phyloP scores from a whole-genome alignment of 1,140 invertebrate genomes.

The Magallana ariakensis region DNA sequence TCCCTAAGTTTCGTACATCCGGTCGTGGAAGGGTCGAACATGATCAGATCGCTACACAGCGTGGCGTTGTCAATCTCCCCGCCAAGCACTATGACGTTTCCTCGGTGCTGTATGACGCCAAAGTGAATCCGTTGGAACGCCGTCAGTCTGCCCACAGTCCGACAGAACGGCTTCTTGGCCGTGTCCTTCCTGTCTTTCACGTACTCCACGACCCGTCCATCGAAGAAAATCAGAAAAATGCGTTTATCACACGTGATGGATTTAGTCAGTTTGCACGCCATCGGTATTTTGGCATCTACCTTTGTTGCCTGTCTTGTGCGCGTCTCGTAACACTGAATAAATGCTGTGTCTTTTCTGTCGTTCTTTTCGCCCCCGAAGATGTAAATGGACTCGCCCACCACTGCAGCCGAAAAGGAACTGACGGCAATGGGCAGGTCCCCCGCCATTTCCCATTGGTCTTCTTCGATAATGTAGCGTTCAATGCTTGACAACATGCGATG shows the following conservation, averaged over 20 bases:
- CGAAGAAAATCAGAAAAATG: constrained; percentile 72
- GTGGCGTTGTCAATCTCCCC: constrained; percentile 69
- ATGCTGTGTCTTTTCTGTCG: constrained; percentile 68
- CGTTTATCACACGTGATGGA: constrained; percentile 67
- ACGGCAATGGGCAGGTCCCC: constrained; percentile 66
- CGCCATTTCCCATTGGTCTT: constrained; percentile 69
- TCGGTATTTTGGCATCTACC: constrained; percentile 67
- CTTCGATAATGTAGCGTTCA: constrained; percentile 70
- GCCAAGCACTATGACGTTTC: constrained; percentile 68
- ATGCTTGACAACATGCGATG: constrained; percentile 68
- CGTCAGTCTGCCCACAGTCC: constrained; percentile 66
- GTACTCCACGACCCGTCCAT: constrained; percentile 71
- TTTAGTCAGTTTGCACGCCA: constrained; percentile 71
- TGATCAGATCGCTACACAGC: constrained; percentile 69
- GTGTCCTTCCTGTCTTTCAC: constrained; percentile 51
- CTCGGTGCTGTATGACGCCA: constrained; percentile 71
- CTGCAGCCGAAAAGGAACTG: constrained; percentile 72
- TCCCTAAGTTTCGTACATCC: constrained; percentile 66
- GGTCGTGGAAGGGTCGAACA: constrained; percentile 67
- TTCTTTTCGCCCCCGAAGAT: constrained; percentile 74
- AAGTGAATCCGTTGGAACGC: constrained; percentile 73
- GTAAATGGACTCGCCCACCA: constrained; percentile 69
- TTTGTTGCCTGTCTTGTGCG: constrained; percentile 60
- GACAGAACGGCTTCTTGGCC: constrained; percentile 51
- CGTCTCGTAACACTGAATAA: constrained; percentile 74